These are phyloP conservation scores for Lepus oiostolus DNA, from an alignment of 2,797 vertebrate genomes.

Conservation along the genomic window DNA sequence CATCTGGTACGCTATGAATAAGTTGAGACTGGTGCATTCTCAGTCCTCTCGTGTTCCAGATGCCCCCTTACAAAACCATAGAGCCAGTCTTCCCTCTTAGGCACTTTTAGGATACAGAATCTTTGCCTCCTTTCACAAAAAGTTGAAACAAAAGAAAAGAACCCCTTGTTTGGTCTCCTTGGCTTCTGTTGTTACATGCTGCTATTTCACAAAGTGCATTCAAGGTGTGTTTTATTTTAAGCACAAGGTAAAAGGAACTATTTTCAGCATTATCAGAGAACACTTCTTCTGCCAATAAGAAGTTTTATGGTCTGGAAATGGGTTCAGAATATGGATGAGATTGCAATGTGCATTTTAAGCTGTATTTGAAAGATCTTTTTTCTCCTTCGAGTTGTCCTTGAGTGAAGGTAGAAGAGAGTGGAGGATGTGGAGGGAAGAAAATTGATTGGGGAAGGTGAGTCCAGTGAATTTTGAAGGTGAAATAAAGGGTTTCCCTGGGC, in stretches of 20 bases:
- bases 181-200: background rate
- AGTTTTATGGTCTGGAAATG: constrained; percentile 81
- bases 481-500: constrained; percentile 20
- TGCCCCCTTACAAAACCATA: background rate
- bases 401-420: background rate
- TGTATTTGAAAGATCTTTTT: background rate
- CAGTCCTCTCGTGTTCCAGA: background rate
- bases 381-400: constrained; percentile 65
- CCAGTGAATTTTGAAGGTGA: background rate
- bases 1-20: background rate
- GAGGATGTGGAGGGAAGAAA: constrained; percentile 6
- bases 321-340: constrained; percentile 77
- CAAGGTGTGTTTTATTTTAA: constrained; percentile 61
- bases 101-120: background rate
- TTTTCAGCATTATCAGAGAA: constrained; percentile 65
- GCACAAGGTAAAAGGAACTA: constrained; percentile 44
- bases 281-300: constrained; percentile 63
- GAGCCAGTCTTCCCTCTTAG: background rate
- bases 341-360: constrained; percentile 53
- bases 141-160: background rate
- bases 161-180: background rate
- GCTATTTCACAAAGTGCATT: background rate
- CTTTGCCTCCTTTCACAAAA: background rate
- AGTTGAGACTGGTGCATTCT: background rate
- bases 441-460: constrained; percentile 51